Percentiles rank a stretch among this genome's conserved stretches.
phyloP scores from a whole-genome alignment of 53 echinoderm and acorn worm genomes.

The Mesocentrotus franciscanus region DNA sequence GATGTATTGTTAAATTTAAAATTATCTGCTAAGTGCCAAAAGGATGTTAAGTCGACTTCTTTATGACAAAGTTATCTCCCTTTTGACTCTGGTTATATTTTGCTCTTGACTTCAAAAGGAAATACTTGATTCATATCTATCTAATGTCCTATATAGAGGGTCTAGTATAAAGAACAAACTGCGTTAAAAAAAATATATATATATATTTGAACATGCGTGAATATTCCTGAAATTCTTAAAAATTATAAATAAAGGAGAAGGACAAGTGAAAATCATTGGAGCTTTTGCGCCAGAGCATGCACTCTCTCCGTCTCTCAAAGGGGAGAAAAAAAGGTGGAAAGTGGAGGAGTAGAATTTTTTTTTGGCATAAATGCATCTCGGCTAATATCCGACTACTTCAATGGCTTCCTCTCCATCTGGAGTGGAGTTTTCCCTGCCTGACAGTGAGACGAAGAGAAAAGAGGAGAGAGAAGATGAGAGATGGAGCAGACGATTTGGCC shows the following conservation, averaged over 20 bases:
- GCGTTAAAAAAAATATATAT: too few relatives aligned
- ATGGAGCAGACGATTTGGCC: background rate
- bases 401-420: slow-evolving; percentile 61
- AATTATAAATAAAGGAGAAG: background rate
- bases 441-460: background rate
- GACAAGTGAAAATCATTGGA: background rate
- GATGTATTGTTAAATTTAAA: too few relatives aligned
- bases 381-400: slow-evolving; percentile 44
- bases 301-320: background rate
- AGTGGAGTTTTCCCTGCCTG: background rate
- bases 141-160: too few relatives aligned
- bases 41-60: too few relatives aligned
- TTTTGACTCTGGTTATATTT: too few relatives aligned
- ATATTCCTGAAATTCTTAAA: too few relatives aligned
- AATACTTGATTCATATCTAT: too few relatives aligned
- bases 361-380: slow-evolving; percentile 50
- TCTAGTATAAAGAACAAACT: too few relatives aligned
- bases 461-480: background rate
- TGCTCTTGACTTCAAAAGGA: too few relatives aligned
- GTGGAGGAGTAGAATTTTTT: background rate
- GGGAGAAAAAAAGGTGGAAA: background rate
- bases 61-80: too few relatives aligned
- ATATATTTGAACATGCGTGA: too few relatives aligned
- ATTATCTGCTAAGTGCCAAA: too few relatives aligned
- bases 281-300: background rate